phyloP scores from a whole-genome alignment of 2,113 vertebrate genomes.

The Megaleporinus macrocephalus region DNA sequence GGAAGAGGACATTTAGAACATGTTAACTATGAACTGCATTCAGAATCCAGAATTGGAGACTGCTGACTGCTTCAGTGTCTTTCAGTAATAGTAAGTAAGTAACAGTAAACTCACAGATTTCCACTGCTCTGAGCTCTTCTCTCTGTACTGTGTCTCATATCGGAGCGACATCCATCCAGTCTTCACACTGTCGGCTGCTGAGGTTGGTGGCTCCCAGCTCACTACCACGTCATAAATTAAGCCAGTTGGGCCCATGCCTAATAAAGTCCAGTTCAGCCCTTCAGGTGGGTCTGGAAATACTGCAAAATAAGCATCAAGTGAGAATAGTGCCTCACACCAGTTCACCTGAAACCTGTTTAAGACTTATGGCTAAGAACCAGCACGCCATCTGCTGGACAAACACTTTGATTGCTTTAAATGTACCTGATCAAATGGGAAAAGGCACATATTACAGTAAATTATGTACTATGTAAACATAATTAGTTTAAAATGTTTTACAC shows the following conservation, averaged over 20 bases:
- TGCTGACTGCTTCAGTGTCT: not conserved
- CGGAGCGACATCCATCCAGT: slow-evolving; percentile 89
- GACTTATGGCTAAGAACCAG: not conserved
- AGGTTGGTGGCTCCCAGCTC: slow-evolving; percentile 86
- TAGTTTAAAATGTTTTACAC: too few relatives aligned
- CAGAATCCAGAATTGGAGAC: not conserved
- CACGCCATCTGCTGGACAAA: too few relatives aligned
- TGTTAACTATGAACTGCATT: too few relatives aligned
- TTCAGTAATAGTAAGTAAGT: not conserved
- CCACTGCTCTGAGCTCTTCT: slow-evolving; percentile 63
- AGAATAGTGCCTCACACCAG: not conserved
- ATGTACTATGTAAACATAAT: too few relatives aligned
- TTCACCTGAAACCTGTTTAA: not conserved
- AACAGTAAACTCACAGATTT: slow-evolving; percentile 41
- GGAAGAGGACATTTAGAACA: slow-evolving; percentile 45
- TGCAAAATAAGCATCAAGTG: not conserved
- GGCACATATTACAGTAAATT: too few relatives aligned
- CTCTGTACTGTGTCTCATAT: slow-evolving; percentile 88
- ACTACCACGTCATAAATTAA: slow-evolving; percentile 83
- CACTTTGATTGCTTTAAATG: too few relatives aligned
- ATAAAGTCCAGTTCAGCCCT: slow-evolving; percentile 87
- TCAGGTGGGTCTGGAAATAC: slow-evolving; percentile 70
- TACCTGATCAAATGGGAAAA: too few relatives aligned
- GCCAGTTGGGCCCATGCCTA: slow-evolving; percentile 82
- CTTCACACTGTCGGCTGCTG: slow-evolving; percentile 77